phyloP scores from a whole-genome alignment of 2,888 invertebrate genomes.

The Agonopterix alstromeriana region DNA sequence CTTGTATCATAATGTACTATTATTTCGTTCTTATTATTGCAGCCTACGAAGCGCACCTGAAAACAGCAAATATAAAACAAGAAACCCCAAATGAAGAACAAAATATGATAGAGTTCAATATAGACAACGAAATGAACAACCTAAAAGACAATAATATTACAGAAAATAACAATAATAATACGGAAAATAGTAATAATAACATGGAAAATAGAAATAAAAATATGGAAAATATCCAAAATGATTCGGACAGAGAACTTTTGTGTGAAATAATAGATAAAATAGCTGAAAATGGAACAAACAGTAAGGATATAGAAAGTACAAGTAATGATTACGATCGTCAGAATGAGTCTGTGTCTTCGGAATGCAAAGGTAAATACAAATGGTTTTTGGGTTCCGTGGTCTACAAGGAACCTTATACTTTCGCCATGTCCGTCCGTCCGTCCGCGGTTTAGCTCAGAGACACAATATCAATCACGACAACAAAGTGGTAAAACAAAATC shows the following conservation, averaged over 20 bases:
- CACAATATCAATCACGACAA: too few species aligned
- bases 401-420: too few species aligned
- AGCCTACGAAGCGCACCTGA: constrained; percentile 54
- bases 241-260: neutral
- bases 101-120: constrained; percentile 19
- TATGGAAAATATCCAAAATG: constrained; percentile 8
- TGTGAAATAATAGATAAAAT: constrained; percentile 4
- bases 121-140: constrained; percentile 23
- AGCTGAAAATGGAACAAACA: constrained; percentile 7
- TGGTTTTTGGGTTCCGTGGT: too few species aligned
- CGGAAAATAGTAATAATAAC: constrained; percentile 9
- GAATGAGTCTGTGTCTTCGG: too few species aligned
- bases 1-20: too few species aligned
- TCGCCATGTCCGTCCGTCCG: too few species aligned
- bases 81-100: constrained; percentile 7
- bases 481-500: too few species aligned
- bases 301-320: neutral
- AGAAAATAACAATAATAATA: constrained; percentile 7
- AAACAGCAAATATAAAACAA: constrained; percentile 17
- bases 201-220: constrained; percentile 9
- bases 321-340: too few species aligned
- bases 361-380: too few species aligned
- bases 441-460: too few species aligned
- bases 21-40: constrained; percentile 15
- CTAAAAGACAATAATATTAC: constrained; percentile 8